A percentile compares a stretch with the other conserved stretches of the same genome.
phyloP scores from a whole-genome alignment of 2,888 invertebrate species.

The Euspilapteryx auroguttella region DNA sequence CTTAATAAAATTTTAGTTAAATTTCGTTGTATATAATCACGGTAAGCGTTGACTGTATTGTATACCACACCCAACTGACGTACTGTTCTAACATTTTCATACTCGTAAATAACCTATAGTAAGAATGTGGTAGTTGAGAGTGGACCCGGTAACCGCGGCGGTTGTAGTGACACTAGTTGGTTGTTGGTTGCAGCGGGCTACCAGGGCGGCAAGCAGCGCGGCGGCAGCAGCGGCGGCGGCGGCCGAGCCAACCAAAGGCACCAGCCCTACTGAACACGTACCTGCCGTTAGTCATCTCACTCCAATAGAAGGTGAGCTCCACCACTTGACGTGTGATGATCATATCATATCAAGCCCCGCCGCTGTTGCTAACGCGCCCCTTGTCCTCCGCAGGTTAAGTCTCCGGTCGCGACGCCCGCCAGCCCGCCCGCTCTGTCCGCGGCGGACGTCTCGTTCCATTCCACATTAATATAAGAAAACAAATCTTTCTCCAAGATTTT shows the following conservation, averaged over 20 bases:
- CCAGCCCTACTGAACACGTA: slow-evolving; percentile 76
- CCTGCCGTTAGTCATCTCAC: slow-evolving; percentile 52
- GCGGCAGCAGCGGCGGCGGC: slow-evolving; percentile 70
- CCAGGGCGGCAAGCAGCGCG: slow-evolving; percentile 84
- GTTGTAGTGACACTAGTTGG: too few species aligned
- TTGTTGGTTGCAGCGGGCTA: slow-evolving; percentile 60
- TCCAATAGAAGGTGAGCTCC: slow-evolving; percentile 48
- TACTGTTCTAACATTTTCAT: too few species aligned
- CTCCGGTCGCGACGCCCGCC: slow-evolving; percentile 49
- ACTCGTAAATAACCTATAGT: too few species aligned
- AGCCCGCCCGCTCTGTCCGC: slow-evolving; percentile 31
- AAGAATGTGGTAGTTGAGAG: too few species aligned
- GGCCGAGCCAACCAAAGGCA: slow-evolving; percentile 82
- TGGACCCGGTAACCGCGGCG: too few species aligned
- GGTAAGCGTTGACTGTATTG: too few species aligned
- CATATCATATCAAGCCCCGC: too few species aligned
- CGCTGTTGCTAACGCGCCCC: not conserved
- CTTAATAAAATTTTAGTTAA: too few species aligned
- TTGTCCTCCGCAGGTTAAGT: slow-evolving; percentile 49
- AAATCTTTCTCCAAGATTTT: slow-evolving; percentile 51
- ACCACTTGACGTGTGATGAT: too few species aligned
- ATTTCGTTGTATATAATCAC: too few species aligned
- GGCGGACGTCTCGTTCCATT: slow-evolving; percentile 56
- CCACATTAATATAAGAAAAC: slow-evolving; percentile 54
- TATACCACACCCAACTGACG: too few species aligned